Base-by-base conservation (phyloP, 2,888 invertebrate genomes). In the Heliconius sara region DNA sequence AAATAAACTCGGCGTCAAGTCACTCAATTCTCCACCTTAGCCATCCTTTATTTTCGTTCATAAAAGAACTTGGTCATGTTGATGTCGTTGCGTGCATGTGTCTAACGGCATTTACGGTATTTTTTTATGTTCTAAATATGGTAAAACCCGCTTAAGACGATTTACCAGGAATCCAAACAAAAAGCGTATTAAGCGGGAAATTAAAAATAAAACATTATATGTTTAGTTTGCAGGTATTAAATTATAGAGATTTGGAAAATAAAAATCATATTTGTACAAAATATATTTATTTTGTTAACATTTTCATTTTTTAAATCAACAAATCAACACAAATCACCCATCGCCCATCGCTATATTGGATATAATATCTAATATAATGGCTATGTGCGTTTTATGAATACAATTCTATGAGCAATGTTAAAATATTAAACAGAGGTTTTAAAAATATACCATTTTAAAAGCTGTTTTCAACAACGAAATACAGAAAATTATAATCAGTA, bases 241-340 rank as follows among this genome's bases (percentile, higher is more conserved):
- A n/a, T 57, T n/a, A 25, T 47, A 27, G 34, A 47, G 7, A 16
- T 47, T 52, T 5, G 10, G 19, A n/a, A 66, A 77, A 67, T 73
- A 65, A 82, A 80, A 77, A 43, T 70, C 52, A 76, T 85, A 27
- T 85, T 88, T 88, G 88, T 89, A 88, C 84, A 89, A 90, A 90
- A 91, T 91, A 90, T 90, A 90, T 90, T 89, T 85, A 86, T 86
- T 86, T 87, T 82, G 85, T 85, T 86, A 89, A 90, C 89, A 88
- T 87, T 89, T 86, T 85, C 84, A 85, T 87, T 87, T 80, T 81
- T 84, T 83, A 86, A 85, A 85, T 84, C 83, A 60, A 75, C 77
- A 82, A 79, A 70, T 70, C 47, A 43, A 81, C 80, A 83, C 80
- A 83, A 79, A 80, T 78, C 67, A 73, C 73, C 73, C 16, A 34